phyloP scores from a whole-genome alignment of 1,140 invertebrate genomes.

The Cydia strobilella region DNA sequence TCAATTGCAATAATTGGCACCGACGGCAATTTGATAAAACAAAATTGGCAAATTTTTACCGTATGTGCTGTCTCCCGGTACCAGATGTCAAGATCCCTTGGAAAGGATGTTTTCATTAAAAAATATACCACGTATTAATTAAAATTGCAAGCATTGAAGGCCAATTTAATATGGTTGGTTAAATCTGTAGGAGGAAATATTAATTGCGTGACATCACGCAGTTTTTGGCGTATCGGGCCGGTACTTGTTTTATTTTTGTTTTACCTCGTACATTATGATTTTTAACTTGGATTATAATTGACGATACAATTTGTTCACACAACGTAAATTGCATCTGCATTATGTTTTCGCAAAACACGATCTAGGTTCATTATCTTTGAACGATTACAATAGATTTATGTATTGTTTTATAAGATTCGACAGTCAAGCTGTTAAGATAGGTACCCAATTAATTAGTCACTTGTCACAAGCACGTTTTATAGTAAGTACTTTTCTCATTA shows the following conservation, averaged over 20 bases:
- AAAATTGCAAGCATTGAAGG: neutral
- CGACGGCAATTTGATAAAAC: conserved; percentile 23
- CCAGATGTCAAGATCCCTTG: neutral
- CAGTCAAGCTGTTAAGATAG: neutral
- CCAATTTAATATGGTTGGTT: neutral
- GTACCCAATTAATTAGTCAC: neutral
- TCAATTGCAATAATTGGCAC: conserved; percentile 8
- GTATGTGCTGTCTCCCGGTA: neutral
- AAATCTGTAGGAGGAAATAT: neutral
- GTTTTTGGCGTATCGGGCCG: conserved; percentile 9
- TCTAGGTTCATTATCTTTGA: neutral
- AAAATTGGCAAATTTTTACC: conserved; percentile 21
- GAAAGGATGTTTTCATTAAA: neutral
- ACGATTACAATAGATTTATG: neutral
- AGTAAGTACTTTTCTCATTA: too few species aligned
- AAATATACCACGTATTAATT: neutral
- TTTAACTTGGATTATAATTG: conserved; percentile 22
- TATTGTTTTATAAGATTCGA: neutral
- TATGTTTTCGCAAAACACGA: conserved; percentile 9
- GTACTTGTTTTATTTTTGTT: conserved; percentile 23
- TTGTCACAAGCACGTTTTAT: neutral
- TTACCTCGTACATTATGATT: conserved; percentile 21
- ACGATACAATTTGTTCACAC: conserved; percentile 27
- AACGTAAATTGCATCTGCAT: conserved; percentile 5
- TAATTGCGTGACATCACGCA: conserved; percentile 30